These are phyloP conservation scores for Nothocercus nigrocapillus DNA, from an alignment of 2,113 vertebrate species.

Conservation along the genomic window DNA sequence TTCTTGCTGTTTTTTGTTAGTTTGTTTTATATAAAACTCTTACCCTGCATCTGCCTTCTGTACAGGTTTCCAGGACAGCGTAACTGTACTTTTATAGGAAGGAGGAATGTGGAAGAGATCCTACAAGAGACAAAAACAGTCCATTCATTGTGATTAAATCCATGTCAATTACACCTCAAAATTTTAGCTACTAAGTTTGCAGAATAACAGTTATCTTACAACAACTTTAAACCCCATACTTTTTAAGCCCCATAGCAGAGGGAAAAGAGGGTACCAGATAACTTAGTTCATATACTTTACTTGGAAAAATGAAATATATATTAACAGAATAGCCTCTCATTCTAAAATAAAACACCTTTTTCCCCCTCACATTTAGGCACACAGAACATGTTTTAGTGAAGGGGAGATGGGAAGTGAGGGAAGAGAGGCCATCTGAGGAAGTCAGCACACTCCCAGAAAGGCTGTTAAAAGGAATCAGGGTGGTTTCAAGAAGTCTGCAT, in stretches of 20 bases:
- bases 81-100: constrained; percentile 97
- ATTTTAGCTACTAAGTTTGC: background rate
- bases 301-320: background rate
- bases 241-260: background rate
- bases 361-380: background rate
- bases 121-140: constrained; percentile 74
- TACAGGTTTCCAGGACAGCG: constrained; percentile 97
- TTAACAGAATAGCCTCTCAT: background rate
- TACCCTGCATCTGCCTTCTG: constrained; percentile 91
- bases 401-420: background rate
- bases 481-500: background rate
- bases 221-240: background rate
- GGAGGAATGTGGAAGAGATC: constrained; percentile 99
- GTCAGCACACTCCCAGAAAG: background rate
- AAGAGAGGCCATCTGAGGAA: background rate
- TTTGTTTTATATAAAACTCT: constrained; percentile 14
- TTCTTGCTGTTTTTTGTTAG: background rate
- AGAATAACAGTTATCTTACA: background rate
- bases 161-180: background rate
- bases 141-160: background rate
- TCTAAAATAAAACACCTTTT: background rate
- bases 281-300: background rate
- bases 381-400: background rate
- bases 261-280: background rate
- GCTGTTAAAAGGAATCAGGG: background rate